Conservation (phyloP, 2,888 invertebrate genomes). For the Geophilus truncorum region DNA sequence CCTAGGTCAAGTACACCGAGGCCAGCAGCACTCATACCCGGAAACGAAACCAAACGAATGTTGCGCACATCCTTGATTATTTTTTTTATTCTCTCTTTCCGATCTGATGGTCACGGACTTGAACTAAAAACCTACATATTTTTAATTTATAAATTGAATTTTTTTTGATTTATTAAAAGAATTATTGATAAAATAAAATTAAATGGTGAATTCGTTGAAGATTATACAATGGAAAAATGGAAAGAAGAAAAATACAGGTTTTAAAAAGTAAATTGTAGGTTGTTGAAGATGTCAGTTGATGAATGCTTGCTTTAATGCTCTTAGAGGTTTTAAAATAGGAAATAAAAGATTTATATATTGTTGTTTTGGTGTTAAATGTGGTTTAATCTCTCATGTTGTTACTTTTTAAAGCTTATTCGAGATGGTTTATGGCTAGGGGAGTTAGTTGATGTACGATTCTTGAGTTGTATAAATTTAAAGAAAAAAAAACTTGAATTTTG, state of each 20-base stretch:
- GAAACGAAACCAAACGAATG: background rate
- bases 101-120: background rate
- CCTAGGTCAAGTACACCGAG: slow-evolving; percentile 1
- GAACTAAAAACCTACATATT: background rate
- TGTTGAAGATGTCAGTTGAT: background rate
- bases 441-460: no score
- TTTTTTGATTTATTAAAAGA: no score
- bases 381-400: no score
- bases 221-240: background rate
- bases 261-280: background rate
- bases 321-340: no score
- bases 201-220: background rate
- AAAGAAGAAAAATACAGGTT: background rate
- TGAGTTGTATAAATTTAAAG: no score
- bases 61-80: background rate
- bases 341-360: no score
- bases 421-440: no score
- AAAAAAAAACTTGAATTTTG: no score
- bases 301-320: background rate
- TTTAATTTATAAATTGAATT: background rate
- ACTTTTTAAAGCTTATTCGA: no score
- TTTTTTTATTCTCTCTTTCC: background rate
- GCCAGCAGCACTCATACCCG: background rate
- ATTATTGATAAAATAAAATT: background rate
- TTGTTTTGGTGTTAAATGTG: no score